Conservation (phyloP, 1,140 invertebrate genomes). For the Nephila pilipes region DNA sequence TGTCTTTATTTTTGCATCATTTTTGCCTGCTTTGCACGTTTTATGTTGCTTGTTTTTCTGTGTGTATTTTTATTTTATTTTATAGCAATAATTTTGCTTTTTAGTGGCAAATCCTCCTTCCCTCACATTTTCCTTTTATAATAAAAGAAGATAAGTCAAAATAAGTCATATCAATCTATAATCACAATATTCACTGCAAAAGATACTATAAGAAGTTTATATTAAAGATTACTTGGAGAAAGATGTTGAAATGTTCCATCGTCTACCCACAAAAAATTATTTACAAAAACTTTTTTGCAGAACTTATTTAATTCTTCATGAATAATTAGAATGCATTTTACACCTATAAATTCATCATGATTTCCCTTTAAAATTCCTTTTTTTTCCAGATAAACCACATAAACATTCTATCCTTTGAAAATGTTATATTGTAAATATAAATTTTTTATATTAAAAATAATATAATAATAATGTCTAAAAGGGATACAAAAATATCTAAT, state of each 20-base stretch:
- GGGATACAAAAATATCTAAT: no score
- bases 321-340: no score
- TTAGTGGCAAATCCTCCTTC: neutral
- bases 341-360: no score
- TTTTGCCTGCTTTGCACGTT: constrained; percentile 63
- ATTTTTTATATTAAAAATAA: no score
- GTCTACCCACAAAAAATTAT: no score
- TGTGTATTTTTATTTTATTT: constrained; percentile 2
- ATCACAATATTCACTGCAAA: neutral
- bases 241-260: neutral
- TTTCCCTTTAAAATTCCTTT: no score
- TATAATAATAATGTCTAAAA: no score
- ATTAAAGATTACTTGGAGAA: neutral
- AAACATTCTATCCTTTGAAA: no score
- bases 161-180: neutral
- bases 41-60: constrained; percentile 32
- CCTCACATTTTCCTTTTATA: neutral
- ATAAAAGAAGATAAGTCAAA: neutral
- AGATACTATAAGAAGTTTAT: neutral
- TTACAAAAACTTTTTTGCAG: no score
- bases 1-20: constrained; percentile 3
- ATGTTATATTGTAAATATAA: no score
- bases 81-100: constrained; percentile 3
- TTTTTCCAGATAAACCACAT: no score
- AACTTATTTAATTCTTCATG: no score